Percentiles rank a stretch among this genome's conserved stretches.
Evolutionary conservation across 2,888 invertebrate species (phyloP).

Genomic region (Charanyca ferruginea): DNA sequence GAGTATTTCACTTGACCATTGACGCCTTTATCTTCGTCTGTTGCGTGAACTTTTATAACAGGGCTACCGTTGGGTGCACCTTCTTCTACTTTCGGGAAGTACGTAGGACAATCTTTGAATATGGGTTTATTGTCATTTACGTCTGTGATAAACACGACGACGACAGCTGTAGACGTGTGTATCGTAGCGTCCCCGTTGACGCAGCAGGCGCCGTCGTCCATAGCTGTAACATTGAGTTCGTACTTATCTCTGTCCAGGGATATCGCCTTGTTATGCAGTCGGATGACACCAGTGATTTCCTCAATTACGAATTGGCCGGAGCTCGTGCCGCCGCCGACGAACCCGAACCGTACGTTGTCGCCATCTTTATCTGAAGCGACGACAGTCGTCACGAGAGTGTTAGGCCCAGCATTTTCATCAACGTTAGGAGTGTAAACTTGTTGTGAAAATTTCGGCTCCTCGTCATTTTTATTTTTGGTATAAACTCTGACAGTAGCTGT

Average conservation of each 20-base stretch:
- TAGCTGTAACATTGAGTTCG: constrained; percentile 98
- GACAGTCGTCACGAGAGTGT: constrained; percentile 98
- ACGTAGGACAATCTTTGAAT: constrained; percentile 98
- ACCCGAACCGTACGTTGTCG: constrained; percentile 98
- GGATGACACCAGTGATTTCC: constrained; percentile 98
- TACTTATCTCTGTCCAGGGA: constrained; percentile 98
- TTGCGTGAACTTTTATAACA: constrained; percentile 98
- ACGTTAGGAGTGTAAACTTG: constrained; percentile 99
- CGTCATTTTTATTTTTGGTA: constrained; percentile 99
- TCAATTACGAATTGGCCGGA: constrained; percentile 98
- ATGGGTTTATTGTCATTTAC: constrained; percentile 99
- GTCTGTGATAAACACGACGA: constrained; percentile 98
- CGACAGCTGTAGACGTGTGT: constrained; percentile 98
- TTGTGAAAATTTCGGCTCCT: constrained; percentile 98
- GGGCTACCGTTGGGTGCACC: constrained; percentile 98
- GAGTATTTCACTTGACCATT: constrained; percentile 99
- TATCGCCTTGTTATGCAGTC: constrained; percentile 96
- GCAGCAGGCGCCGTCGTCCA: constrained; percentile 99
- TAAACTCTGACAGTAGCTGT: constrained; percentile 98
- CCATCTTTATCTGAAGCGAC: constrained; percentile 99
- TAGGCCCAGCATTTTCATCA: constrained; percentile 98
- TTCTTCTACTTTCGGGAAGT: constrained; percentile 98
- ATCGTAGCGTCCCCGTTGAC: constrained; percentile 96
- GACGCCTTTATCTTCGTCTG: constrained; percentile 98
- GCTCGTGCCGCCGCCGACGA: constrained; percentile 97